Evolutionary conservation across 2,113 vertebrate species (phyloP), one percentile per base, ranked within the genome.

Genomic region (Aegypius monachus): DNA sequence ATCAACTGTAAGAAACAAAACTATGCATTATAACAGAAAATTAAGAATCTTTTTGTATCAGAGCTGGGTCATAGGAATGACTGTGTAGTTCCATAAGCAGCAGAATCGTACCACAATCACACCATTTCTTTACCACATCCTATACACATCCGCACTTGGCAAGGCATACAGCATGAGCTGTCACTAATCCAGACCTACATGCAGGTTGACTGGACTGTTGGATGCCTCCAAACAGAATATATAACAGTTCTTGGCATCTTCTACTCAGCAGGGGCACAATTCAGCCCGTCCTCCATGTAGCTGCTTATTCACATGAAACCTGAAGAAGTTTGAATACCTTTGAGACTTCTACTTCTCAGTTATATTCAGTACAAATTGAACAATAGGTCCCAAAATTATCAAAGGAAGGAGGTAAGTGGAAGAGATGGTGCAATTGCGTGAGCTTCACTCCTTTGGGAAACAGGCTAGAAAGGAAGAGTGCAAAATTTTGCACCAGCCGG

Each of bases 1-100:
- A 84, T 96, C 97, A 47, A 68, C 98, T 98, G 56, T 22, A 91
- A 93, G n/a, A 73, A 96, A 81, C 27, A 96, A 92, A 97, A 58
- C 3, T 23, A 50, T 3, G 18, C 27, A 62, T 84, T 95, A 81
- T 12, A 58, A 73, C 4, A 82, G 61, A 66, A 86, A 56, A 75
- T 19, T 43, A 55, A 66, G 40, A 55, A 47, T 13, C 13, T 70
- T 67, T 52, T 70, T 38, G 16, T 71, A 61, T 29, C 23, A 65
- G 45, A 36, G 20, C 31, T 56, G 56, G 16, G 34, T 56, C 47
- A 67, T 5, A 52, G n/a, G 68, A 79, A 74, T 34, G 10, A 67
- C 13, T 21, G 50, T 26, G 10, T 13, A 62, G 34, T 68, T 72
- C 56, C 58, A 40, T 40, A 83, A 86, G 40, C 43, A 91, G 40